Conservation (phyloP, 2,888 invertebrate genomes). For the Caenorhabditis sulstoni region DNA sequence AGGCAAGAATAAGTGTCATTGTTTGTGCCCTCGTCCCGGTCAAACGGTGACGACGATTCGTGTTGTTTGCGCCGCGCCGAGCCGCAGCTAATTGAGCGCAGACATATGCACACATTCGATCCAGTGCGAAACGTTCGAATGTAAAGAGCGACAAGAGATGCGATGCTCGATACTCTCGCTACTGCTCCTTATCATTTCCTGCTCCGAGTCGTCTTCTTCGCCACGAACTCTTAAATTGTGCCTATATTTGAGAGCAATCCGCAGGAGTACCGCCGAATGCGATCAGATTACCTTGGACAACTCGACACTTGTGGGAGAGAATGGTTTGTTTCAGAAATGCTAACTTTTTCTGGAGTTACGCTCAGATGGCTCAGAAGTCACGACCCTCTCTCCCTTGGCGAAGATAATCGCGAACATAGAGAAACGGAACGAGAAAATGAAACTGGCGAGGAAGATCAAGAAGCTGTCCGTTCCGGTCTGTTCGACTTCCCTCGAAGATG, state of each 20-base stretch:
- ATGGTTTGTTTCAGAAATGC: neutral
- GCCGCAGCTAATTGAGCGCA: slow-evolving; percentile 44
- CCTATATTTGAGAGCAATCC: slow-evolving; percentile 47
- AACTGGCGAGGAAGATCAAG: slow-evolving; percentile 30
- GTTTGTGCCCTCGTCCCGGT: slow-evolving; percentile 42
- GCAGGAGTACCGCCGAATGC: slow-evolving; percentile 38
- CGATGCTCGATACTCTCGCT: slow-evolving; percentile 31
- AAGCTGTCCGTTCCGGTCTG: slow-evolving; percentile 29
- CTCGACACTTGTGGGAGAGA: slow-evolving; percentile 8
- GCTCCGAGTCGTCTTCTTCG: slow-evolving; percentile 29
- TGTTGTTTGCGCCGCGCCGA: slow-evolving; percentile 34
- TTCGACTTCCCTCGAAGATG: slow-evolving; percentile 25
- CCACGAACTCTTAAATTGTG: slow-evolving; percentile 48
- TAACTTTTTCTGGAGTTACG: neutral
- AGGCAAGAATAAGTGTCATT: slow-evolving; percentile 53
- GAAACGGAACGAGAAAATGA: slow-evolving; percentile 44
- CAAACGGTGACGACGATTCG: slow-evolving; percentile 16
- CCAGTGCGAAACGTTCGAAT: slow-evolving; percentile 28
- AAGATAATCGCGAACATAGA: slow-evolving; percentile 58
- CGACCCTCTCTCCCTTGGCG: slow-evolving; percentile 46
- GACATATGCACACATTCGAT: slow-evolving; percentile 41
- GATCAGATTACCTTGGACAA: slow-evolving; percentile 29
- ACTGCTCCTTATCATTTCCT: slow-evolving; percentile 13
- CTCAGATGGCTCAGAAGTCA: slow-evolving; percentile 19
- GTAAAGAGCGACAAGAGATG: slow-evolving; percentile 20